A percentile compares a stretch with the other conserved stretches of the same genome.
phyloP scores from a whole-genome alignment of 1,140 invertebrate species.

The Odontomachus brunneus region DNA sequence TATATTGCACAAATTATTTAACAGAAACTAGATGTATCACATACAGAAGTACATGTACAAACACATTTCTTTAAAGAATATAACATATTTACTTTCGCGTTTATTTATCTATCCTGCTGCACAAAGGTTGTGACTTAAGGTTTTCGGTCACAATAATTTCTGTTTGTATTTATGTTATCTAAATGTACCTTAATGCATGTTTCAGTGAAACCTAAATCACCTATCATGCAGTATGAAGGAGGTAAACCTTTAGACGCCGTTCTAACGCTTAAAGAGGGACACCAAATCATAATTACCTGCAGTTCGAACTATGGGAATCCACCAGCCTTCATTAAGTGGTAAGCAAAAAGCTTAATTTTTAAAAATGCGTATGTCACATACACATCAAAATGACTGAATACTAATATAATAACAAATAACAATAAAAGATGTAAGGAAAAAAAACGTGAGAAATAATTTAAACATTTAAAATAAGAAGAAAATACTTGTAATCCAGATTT shows the following conservation, averaged over 20 bases:
- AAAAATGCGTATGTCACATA: neutral
- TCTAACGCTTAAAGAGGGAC: conserved; percentile 90
- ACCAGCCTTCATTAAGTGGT: conserved; percentile 94
- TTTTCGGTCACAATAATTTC: neutral
- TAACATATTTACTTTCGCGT: too few species aligned
- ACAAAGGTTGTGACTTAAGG: too few species aligned
- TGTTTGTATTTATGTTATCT: conserved; percentile 22
- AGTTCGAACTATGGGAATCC: conserved; percentile 94
- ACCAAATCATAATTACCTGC: conserved; percentile 92
- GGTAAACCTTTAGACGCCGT: conserved; percentile 86
- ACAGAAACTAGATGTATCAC: too few species aligned
- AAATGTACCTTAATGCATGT: conserved; percentile 62
- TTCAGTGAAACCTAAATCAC: conserved; percentile 93
- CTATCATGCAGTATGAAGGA: conserved; percentile 91
- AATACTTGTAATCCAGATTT: neutral
- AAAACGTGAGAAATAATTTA: neutral
- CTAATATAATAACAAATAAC: neutral
- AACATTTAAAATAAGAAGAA: neutral
- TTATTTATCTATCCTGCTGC: too few species aligned
- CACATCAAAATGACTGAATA: neutral
- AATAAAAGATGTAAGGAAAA: neutral
- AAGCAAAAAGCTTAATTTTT: conserved; percentile 54
- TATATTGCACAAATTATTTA: too few species aligned
- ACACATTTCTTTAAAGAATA: too few species aligned
- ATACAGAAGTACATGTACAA: too few species aligned